A percentile compares a stretch with the other conserved stretches of the same genome.
phyloP scores from a whole-genome alignment of 2,113 vertebrate genomes.

The Egretta garzetta region DNA sequence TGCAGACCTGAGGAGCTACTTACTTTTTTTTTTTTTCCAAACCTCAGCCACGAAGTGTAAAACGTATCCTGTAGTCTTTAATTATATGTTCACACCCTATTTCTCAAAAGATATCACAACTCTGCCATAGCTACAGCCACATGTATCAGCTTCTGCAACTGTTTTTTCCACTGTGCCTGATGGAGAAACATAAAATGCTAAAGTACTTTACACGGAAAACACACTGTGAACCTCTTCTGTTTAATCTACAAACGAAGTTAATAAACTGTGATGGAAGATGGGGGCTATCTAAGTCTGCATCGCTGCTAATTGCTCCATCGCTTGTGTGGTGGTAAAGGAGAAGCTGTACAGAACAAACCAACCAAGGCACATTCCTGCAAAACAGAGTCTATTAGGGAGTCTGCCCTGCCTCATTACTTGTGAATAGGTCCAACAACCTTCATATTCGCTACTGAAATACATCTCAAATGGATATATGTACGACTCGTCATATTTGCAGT shows the following conservation, averaged over 20 bases:
- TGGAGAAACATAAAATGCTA: conserved; percentile 3
- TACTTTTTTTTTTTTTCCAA: background rate
- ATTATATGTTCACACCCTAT: conserved; percentile 44
- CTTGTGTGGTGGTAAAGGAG: background rate
- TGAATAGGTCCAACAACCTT: background rate
- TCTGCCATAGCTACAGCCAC: background rate
- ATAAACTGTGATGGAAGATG: background rate
- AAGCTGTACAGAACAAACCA: background rate
- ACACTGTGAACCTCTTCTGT: background rate
- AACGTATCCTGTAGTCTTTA: background rate
- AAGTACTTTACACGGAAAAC: conserved; percentile 26
- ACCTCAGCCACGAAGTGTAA: conserved; percentile 13
- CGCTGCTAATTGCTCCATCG: background rate
- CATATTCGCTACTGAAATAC: background rate
- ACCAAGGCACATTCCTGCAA: background rate
- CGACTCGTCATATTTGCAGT: background rate
- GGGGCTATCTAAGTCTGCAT: conserved; percentile 4
- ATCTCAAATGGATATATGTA: background rate
- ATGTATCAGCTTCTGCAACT: background rate
- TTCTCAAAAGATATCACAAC: conserved; percentile 42
- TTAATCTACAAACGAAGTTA: background rate
- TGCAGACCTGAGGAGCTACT: background rate
- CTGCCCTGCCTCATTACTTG: background rate
- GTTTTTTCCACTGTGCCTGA: background rate
- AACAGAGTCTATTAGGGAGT: background rate